Conservation (phyloP, 2,888 invertebrate species). For the Lumbricus terrestris region DNA sequence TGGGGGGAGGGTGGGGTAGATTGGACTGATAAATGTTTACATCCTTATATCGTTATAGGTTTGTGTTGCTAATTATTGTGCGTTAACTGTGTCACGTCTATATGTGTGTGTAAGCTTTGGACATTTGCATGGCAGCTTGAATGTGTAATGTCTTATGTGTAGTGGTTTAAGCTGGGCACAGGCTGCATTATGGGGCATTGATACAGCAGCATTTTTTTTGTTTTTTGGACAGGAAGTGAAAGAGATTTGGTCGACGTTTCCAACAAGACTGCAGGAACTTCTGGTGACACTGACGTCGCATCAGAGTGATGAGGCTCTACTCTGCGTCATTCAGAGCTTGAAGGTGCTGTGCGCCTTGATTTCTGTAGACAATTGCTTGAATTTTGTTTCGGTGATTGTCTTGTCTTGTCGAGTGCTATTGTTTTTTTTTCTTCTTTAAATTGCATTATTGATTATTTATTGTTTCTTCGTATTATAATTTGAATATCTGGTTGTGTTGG, state of each 20-base stretch:
- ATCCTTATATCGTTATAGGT: no score
- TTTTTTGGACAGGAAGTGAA: neutral
- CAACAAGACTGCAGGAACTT: neutral
- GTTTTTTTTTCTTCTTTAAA: neutral
- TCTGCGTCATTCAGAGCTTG: conserved; percentile 4
- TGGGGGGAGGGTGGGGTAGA: no score
- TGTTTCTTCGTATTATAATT: neutral
- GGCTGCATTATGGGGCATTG: neutral
- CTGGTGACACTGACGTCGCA: neutral
- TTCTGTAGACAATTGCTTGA: neutral
- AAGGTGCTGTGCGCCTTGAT: neutral
- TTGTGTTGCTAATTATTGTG: no score
- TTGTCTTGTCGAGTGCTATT: neutral
- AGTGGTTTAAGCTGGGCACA: neutral
- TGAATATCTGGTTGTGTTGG: neutral
- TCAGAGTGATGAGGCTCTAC: neutral
- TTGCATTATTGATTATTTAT: neutral
- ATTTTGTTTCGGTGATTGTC: neutral
- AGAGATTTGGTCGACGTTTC: neutral
- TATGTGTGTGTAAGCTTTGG: no score
- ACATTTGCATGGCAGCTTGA: no score
- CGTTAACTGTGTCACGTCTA: no score
- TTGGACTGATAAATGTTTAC: no score
- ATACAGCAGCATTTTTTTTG: neutral
- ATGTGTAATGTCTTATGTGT: neutral